Evolutionary conservation across 2,113 vertebrate species (phyloP), one percentile per base, ranked within the genome.

Genomic region (Antigone vipio): DNA sequence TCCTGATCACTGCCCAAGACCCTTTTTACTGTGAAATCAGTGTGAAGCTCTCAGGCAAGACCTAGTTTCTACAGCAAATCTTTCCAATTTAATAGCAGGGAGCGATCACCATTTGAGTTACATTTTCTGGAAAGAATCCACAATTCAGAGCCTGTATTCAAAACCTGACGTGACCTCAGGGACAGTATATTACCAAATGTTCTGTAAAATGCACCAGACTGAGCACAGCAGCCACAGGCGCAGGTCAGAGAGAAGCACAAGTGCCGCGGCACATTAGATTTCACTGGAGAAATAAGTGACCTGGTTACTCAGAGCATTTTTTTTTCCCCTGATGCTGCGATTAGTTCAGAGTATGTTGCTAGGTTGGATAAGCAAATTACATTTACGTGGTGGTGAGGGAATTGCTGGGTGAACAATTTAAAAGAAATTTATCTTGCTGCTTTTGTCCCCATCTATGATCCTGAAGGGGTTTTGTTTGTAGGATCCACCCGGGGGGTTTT

Each of bases 201-300:
- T 92, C 91, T 85, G 95, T 96, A 81, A 96, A 97, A 96, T 63
- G 82, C 90, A 93, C 72, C 96, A 93, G 95, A 86, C 79, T 86
- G 64, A 83, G 92, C 90, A 63, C 60, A 64, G 92, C 86, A 87
- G 95, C 95, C 78, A 79, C 63, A 68, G 85, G 95, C 88, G 0
- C 34, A 62, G 72, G 89, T 60, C 80, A 56, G 76, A 23, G 29
- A 79, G 49, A 35, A 52, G 63, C 81, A 76, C 60, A 80, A 91
- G 52, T 75, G 77, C 73, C 27, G 5, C 4, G 4, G 86, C 87
- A 75, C 63, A 32, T 96, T 35, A 76, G 19, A 73, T 76, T 76
- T 88, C 53, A 58, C 71, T 58, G 32, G 42, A 83, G 63, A 94
- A 91, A 68, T 8, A 89, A 89, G 56, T 93, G 83, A 95, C 93